Evolutionary conservation across 37 sponge, comb jelly and placozoan species (phyloP).

Genomic region (Cladorhizidae sp.): DNA sequence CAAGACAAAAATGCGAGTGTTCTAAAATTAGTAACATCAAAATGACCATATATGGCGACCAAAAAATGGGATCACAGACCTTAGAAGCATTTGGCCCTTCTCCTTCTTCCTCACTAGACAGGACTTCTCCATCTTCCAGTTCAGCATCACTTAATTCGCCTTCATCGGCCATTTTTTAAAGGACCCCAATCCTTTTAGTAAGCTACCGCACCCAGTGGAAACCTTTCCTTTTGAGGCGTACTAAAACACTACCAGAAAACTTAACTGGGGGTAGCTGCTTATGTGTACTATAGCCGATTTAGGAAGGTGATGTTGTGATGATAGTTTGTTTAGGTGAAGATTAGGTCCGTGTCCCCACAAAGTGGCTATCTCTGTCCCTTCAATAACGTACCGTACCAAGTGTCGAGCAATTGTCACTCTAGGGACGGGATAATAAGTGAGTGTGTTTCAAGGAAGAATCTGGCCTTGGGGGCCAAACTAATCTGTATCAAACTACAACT

Average conservation of each 20-base stretch:
- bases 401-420: too few species aligned
- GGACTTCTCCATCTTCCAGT: constrained; percentile 66
- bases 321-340: not conserved
- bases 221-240: too few species aligned
- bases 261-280: not conserved
- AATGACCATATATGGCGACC: constrained; percentile 10
- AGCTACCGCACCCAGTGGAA: too few species aligned
- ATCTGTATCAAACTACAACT: constrained; percentile 9
- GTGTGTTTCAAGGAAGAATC: constrained; percentile 12
- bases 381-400: too few species aligned
- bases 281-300: not conserved
- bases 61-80: not conserved
- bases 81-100: not conserved
- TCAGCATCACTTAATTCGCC: constrained; percentile 35
- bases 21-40: constrained; percentile 25
- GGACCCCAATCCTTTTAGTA: too few species aligned
- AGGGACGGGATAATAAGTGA: constrained; percentile 1
- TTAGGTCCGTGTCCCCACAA: too few species aligned
- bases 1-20: too few species aligned
- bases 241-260: not conserved
- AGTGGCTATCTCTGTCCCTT: too few species aligned
- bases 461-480: not conserved
- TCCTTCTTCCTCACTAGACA: constrained; percentile 60
- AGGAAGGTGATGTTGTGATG: not conserved
- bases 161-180: constrained; percentile 3